phyloP scores from a whole-genome alignment of 2,113 vertebrate genomes.

The Malurus melanocephalus region DNA sequence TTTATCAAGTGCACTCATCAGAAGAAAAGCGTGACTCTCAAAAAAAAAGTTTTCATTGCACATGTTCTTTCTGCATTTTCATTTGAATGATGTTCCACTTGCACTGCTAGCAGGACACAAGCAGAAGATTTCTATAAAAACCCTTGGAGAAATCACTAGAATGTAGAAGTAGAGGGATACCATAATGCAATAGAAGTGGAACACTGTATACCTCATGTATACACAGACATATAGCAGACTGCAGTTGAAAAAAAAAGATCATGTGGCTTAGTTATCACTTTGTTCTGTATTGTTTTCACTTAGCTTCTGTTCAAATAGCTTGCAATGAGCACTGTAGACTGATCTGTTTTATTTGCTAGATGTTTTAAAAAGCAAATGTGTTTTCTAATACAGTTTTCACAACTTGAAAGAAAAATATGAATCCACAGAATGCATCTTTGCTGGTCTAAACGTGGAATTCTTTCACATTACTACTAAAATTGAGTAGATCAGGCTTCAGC shows the following conservation, averaged over 20 bases:
- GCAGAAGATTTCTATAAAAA: not conserved
- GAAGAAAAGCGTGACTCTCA: slow-evolving; percentile 4
- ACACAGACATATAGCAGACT: not conserved
- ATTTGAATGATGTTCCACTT: not conserved
- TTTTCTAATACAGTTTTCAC: not conserved
- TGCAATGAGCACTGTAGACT: not conserved
- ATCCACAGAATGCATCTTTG: not conserved
- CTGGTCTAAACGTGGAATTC: not conserved
- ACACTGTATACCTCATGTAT: not conserved
- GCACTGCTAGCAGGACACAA: not conserved
- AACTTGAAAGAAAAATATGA: not conserved
- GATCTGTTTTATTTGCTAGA: not conserved
- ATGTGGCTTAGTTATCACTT: not conserved
- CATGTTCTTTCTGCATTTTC: slow-evolving; percentile 1
- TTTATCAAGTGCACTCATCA: slow-evolving; percentile 15
- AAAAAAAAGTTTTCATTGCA: not conserved
- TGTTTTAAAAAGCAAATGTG: not conserved
- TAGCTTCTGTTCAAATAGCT: not conserved
- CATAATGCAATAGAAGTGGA: not conserved
- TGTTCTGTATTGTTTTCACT: not conserved
- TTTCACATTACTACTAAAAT: not conserved
- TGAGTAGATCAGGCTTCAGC: not conserved
- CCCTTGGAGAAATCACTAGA: not conserved
- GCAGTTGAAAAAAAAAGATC: not conserved
- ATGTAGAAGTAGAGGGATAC: not conserved